A percentile compares a stretch with the other conserved stretches of the same genome.
Conservation (phyloP, 2,888 invertebrate genomes). For the Liodrosophila aerea region DNA sequence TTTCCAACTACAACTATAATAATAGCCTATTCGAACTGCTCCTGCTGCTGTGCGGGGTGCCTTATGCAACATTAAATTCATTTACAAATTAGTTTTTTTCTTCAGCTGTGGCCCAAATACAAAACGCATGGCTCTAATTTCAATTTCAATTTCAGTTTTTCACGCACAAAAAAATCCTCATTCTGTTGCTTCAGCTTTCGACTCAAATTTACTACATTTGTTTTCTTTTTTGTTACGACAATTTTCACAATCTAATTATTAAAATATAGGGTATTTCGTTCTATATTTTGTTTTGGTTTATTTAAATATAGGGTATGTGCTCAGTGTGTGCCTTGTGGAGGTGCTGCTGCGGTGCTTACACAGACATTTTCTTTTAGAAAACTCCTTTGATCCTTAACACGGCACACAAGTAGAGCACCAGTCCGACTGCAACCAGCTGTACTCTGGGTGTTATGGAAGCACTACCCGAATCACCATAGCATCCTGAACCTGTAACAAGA, state of each 20-base stretch:
- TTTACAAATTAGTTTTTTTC: conserved; percentile 52
- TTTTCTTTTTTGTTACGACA: conserved; percentile 19
- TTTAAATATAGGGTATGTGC: conserved; percentile 24
- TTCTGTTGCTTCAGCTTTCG: background rate
- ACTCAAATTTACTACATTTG: conserved; percentile 19
- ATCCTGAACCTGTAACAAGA: conserved; percentile 66
- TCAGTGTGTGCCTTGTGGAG: conserved; percentile 14
- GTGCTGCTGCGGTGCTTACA: conserved; percentile 28
- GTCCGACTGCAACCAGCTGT: conserved; percentile 49
- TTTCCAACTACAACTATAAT: conserved; percentile 29
- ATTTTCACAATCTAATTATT: conserved; percentile 49
- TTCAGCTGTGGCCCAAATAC: conserved; percentile 58
- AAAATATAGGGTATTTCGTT: conserved; percentile 38
- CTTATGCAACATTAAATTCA: conserved; percentile 61
- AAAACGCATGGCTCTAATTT: conserved; percentile 41
- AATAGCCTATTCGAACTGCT: conserved; percentile 32
- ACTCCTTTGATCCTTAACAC: conserved; percentile 50
- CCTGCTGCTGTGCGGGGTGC: conserved; percentile 40
- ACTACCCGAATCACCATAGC: conserved; percentile 63
- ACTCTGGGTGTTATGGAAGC: conserved; percentile 60
- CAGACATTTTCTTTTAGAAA: conserved; percentile 67
- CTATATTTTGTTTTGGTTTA: conserved; percentile 24
- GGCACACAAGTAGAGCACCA: conserved; percentile 48
- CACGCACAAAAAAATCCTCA: background rate
- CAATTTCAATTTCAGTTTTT: conserved; percentile 11